phyloP scores from a whole-genome alignment of 2,113 vertebrate species.

The Gasterosteus aculeatus region DNA sequence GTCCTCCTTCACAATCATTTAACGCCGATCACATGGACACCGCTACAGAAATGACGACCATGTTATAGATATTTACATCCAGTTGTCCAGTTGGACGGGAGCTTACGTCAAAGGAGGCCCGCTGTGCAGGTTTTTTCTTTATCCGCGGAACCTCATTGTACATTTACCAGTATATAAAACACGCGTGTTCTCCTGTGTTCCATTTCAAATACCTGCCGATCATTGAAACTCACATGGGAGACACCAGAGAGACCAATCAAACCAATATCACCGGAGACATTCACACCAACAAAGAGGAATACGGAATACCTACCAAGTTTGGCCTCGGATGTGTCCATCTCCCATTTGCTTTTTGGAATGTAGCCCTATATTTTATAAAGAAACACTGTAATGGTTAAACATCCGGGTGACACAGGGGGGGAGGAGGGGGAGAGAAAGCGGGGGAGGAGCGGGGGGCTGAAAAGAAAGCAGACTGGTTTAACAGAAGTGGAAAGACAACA shows the following conservation, averaged over 20 bases:
- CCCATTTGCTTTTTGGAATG: constrained; percentile 99
- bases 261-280: not conserved
- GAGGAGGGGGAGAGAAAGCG: constrained; percentile 52
- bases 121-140: not conserved
- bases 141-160: not conserved
- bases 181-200: not conserved
- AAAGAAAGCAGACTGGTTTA: constrained; percentile 66
- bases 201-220: not conserved
- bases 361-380: constrained; percentile 98
- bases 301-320: constrained; percentile 96
- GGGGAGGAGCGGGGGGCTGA: constrained; percentile 45
- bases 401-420: constrained; percentile 41
- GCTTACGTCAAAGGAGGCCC: not conserved
- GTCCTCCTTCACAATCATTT: not conserved
- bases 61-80: not conserved
- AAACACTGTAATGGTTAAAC: constrained; percentile 96
- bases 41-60: not conserved
- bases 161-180: not conserved
- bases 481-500: constrained; percentile 44
- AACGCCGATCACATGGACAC: not conserved
- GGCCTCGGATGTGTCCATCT: constrained; percentile 99
- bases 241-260: not conserved
- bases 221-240: not conserved
- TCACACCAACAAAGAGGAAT: constrained; percentile 45
- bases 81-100: not conserved